A percentile compares a stretch with the other conserved stretches of the same genome.
Conservation (phyloP, 2,113 vertebrate species). For the Polyodon spathula region DNA sequence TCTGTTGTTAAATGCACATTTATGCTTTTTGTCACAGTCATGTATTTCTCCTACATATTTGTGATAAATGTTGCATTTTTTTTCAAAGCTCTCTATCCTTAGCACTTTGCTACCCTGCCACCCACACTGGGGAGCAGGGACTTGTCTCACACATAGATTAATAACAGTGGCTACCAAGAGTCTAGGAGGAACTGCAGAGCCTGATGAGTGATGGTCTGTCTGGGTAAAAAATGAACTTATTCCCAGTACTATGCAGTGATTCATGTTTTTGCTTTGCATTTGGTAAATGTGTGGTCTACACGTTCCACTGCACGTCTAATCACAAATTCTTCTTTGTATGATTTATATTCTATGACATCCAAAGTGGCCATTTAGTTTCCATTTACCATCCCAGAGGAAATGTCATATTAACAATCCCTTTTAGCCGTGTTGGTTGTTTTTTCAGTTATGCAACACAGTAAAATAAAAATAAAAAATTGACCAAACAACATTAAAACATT, state of each 20-base stretch:
- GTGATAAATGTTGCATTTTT: slow-evolving; percentile 25
- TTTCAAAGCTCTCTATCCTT: slow-evolving; percentile 2
- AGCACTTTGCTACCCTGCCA: slow-evolving; percentile 1
- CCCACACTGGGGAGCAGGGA: slow-evolving; percentile 38
- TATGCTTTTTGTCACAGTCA: neutral
- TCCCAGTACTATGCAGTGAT: slow-evolving; percentile 41
- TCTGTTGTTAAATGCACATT: neutral
- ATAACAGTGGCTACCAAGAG: slow-evolving; percentile 41
- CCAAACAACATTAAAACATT: too few species aligned
- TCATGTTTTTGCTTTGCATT: slow-evolving; percentile 33
- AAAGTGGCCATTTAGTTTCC: slow-evolving; percentile 18
- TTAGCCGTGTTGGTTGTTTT: slow-evolving; percentile 9
- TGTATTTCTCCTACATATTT: neutral
- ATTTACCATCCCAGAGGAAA: slow-evolving; percentile 13
- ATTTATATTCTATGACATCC: slow-evolving; percentile 14
- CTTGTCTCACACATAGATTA: slow-evolving; percentile 39
- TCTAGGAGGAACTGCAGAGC: slow-evolving; percentile 25
- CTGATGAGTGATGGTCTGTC: slow-evolving; percentile 53
- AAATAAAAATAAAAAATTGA: too few species aligned
- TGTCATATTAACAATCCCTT: slow-evolving; percentile 15
- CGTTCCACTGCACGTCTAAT: slow-evolving; percentile 11
- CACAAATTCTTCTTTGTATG: slow-evolving; percentile 19
- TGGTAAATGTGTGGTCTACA: slow-evolving; percentile 30
- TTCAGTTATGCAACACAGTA: too few species aligned
- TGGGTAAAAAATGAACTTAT: slow-evolving; percentile 53